phyloP scores from a whole-genome alignment of 23 tunicate genomes.

The Diplosoma virens region DNA sequence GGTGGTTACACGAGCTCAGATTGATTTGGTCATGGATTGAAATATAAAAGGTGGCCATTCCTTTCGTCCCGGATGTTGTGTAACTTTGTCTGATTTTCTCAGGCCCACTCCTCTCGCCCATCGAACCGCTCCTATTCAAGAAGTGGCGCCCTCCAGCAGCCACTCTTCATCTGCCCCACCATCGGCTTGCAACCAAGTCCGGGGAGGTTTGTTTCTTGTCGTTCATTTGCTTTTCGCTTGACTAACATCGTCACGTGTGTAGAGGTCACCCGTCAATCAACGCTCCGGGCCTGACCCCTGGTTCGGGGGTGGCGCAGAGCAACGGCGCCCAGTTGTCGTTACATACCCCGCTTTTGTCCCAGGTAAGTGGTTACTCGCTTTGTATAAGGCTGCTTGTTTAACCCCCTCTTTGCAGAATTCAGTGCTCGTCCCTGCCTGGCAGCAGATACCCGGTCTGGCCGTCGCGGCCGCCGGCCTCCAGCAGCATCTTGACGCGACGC shows the following conservation, averaged over 20 bases:
- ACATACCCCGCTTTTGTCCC: conserved; percentile 60
- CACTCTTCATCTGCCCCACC: conserved; percentile 82
- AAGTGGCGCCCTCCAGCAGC: conserved; percentile 59
- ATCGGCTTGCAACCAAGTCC: conserved; percentile 72
- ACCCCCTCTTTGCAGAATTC: conserved; percentile 28
- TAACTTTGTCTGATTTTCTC: background rate
- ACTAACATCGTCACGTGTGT: too few species aligned
- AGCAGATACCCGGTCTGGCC: conserved; percentile 62
- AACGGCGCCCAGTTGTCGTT: conserved; percentile 57
- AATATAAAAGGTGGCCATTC: too few species aligned
- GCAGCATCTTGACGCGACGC: conserved; percentile 55
- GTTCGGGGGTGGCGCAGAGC: background rate
- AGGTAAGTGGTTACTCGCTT: conserved; percentile 31
- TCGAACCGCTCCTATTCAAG: conserved; percentile 27
- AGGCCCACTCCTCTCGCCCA: background rate
- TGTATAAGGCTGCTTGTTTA: background rate
- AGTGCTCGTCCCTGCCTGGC: conserved; percentile 85
- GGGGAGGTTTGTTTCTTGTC: conserved; percentile 34
- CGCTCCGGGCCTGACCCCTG: background rate
- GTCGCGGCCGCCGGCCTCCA: conserved; percentile 57
- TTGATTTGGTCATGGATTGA: too few species aligned
- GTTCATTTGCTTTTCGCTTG: too few species aligned
- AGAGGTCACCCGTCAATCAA: background rate
- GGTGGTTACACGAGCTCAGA: too few species aligned
- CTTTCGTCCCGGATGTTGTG: background rate